Conservation (phyloP, 2,113 vertebrate species). For the Daboia siamensis region DNA sequence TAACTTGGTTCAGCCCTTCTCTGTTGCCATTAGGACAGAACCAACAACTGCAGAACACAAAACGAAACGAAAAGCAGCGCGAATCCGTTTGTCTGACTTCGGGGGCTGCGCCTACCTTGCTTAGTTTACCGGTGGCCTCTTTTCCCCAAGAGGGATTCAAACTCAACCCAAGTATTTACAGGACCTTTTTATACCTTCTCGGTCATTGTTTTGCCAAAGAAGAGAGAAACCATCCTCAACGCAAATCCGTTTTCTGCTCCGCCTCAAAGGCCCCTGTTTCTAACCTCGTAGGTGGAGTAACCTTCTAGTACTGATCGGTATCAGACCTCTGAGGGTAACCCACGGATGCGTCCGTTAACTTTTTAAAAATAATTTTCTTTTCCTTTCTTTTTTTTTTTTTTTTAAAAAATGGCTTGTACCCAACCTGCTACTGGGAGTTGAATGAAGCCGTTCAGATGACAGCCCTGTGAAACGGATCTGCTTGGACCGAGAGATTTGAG, state of each 20-base stretch:
- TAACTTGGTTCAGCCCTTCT: conserved; percentile 44
- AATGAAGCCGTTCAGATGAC: conserved; percentile 64
- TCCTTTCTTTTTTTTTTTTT: not conserved
- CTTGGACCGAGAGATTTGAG: conserved; percentile 47
- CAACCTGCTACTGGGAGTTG: conserved; percentile 6
- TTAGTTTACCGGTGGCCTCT: conserved; percentile 31
- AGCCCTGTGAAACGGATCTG: conserved; percentile 67
- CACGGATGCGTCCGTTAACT: conserved; percentile 12
- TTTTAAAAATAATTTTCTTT: conserved; percentile 45
- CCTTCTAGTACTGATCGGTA: conserved; percentile 50
- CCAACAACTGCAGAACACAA: conserved; percentile 18
- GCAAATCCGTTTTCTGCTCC: conserved; percentile 54
- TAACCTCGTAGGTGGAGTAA: conserved; percentile 65
- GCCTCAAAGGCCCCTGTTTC: conserved; percentile 56
- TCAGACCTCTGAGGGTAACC: conserved; percentile 37
- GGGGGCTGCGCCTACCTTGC: conserved; percentile 40
- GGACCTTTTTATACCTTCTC: conserved; percentile 59
- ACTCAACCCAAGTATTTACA: conserved; percentile 63
- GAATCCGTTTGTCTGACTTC: conserved; percentile 49
- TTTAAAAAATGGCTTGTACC: conserved; percentile 15
- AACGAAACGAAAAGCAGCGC: not conserved
- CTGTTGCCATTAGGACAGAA: conserved; percentile 46
- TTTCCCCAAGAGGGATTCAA: conserved; percentile 45
- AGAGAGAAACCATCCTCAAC: conserved; percentile 48
- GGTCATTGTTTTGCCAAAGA: conserved; percentile 87